Base-by-base conservation (phyloP, 1,140 invertebrate species). In the Streblospio benedicti region DNA sequence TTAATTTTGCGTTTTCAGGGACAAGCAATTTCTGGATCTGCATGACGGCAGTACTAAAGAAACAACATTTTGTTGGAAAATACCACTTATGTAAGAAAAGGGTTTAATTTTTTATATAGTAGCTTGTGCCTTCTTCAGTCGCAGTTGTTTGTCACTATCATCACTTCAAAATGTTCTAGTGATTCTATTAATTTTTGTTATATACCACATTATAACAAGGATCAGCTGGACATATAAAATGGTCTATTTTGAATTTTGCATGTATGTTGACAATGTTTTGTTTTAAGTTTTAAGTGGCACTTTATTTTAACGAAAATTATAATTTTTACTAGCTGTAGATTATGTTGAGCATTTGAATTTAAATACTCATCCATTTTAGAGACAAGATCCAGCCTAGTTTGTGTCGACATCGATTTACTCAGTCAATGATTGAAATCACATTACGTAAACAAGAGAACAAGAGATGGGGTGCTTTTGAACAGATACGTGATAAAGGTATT, bases 391-490 rank as follows among this genome's bases (percentile, higher is more conserved):
- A 65, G 6, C 69, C 72, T 27, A 63, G 65, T 14, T 60, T 67
- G 31, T 74, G 70, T 61, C 61, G 57, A 51, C 66, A 68, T 59
- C 69, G 65, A 38, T 43, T 71, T 0, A 65, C 59, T n/a, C 23
- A 9, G 12, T 27, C 63, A 44, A 47, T 63, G 28, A 65, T 76
- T 41, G 72, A 75, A 54, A 58, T 77, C 16, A 59, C 54, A 4
- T 30, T 77, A 32, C 47, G 57, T 1, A 77, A 76, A 55, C 60
- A 63, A 47, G 43, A 56, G 2, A 6, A 60, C 5, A 59, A 54
- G 18, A 64, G 66, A 52, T 77, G 76, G 76, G 66, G 65, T 14
- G 65, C 64, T 12, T 53, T 76, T 35, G 73, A 76, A 0, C 35
- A 60, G 9, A 63, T 65, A 28, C 70, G 68, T 72, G 69, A 71